These are phyloP conservation scores for Gila orcuttii DNA, from an alignment of 2,113 vertebrate species.

Conservation along the genomic window DNA sequence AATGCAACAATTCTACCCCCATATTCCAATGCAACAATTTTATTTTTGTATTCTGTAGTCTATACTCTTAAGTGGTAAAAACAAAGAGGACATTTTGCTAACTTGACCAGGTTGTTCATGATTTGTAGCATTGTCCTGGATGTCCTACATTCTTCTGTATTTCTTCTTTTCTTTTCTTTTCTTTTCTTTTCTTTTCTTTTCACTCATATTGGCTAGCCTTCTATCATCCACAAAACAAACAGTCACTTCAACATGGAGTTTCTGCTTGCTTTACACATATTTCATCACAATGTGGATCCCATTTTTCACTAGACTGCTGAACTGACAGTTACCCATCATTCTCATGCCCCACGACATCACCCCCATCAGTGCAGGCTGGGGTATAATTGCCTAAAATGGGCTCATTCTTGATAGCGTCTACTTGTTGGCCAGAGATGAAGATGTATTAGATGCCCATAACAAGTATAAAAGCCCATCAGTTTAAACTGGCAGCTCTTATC, in stretches of 20 bases:
- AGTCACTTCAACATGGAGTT: slow-evolving; percentile 15
- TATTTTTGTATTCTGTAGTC: neutral
- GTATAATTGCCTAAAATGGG: slow-evolving; percentile 25
- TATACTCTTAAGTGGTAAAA: neutral
- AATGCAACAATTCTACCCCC: too few species aligned
- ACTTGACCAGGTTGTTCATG: neutral
- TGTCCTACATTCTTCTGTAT: neutral
- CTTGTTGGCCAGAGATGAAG: slow-evolving; percentile 64
- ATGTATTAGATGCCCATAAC: slow-evolving; percentile 67
- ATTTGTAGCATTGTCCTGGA: neutral
- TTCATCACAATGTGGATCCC: slow-evolving; percentile 14
- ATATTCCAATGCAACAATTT: too few species aligned
- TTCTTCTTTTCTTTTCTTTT: neutral
- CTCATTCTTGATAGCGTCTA: slow-evolving; percentile 46
- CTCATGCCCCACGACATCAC: slow-evolving; percentile 9
- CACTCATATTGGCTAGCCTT: neutral
- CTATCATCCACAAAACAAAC: slow-evolving; percentile 3
- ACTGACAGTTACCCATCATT: slow-evolving; percentile 25
- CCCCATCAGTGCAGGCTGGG: slow-evolving; percentile 31
- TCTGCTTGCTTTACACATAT: slow-evolving; percentile 20
- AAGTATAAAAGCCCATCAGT: slow-evolving; percentile 60
- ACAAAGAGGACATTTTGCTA: neutral
- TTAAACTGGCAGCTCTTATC: slow-evolving; percentile 61
- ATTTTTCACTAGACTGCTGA: slow-evolving; percentile 13
- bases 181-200: neutral